Evolutionary conservation across 2,888 invertebrate species (phyloP), one percentile per base, ranked within the genome.

Genomic region (Oxytorus armatus): DNA sequence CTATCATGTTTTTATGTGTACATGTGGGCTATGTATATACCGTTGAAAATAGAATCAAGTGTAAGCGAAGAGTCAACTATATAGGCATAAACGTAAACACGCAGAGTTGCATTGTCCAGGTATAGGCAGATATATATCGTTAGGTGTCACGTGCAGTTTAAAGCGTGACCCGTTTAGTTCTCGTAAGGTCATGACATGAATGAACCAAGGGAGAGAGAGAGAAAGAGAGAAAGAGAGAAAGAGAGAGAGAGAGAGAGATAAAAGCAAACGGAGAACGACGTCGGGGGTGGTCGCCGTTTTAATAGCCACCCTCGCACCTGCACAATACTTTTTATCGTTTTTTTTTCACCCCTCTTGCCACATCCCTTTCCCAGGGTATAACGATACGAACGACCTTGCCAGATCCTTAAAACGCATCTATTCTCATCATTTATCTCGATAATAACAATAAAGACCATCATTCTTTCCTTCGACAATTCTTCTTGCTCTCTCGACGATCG

Each of bases 141-240:
- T 16, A 63, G 65, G 79, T 79, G 75, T 72, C 75, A 75, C 70
- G 75, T 68, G 79, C 79, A 79, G 79, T 44, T 57, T 75, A 55
- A 72, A 79, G 70, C 75, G 66, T 76, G 75, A 79, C 75, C 70
- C 70, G 51, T 76, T 79, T 79, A 79, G 70, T 75, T 70, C 59
- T 59, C 70, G 66, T 79, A 79, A 66, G 79, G 75, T 79, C 79
- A 72, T 72, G 79, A 70, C 75, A 79, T 70, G 75, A 72, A 76
- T 51, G 21, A 66, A 16, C 53, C 61, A 29, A 2, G 2, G 2
- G 29, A 29, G 66, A 76, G 33, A 42, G 16, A 21, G 51, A 61
- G 61, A 42, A 16, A 18, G 36, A 36, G 33, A 1, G 18, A 39
- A 18, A 29, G 16, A 18, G 11, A 33, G 18, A 14, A 57, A 16